phyloP scores from a whole-genome alignment of 2,797 vertebrate genomes.

The Cygnus olor region DNA sequence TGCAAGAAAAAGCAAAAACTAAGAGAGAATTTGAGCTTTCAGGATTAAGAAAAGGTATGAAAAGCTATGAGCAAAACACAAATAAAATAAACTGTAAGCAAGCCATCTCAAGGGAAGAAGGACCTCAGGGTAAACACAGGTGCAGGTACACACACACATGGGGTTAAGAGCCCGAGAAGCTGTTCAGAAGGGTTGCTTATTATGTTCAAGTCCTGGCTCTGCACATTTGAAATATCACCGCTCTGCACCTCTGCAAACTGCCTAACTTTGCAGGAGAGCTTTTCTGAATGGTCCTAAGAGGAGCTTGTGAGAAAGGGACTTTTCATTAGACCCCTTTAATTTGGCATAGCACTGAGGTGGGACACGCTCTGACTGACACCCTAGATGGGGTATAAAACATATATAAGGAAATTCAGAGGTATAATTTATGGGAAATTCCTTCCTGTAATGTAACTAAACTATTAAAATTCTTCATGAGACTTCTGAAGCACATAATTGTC shows the following conservation, averaged over 20 bases:
- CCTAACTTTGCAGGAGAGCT: not conserved
- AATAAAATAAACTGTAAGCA: not conserved
- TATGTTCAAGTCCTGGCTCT: not conserved
- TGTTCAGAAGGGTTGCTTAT: not conserved
- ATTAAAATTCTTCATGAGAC: conserved; percentile 16
- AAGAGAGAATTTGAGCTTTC: not conserved
- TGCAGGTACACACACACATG: rapidly evolving
- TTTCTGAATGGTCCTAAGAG: not conserved
- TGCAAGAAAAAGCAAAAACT: not conserved
- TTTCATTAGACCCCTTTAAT: conserved; percentile 22
- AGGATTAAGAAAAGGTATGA: not conserved
- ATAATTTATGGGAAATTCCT: not conserved
- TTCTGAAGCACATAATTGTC: conserved; percentile 38
- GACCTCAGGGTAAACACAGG: not conserved
- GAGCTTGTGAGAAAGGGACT: not conserved
- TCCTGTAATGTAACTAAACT: not conserved
- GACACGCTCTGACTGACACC: not conserved
- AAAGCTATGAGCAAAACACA: not conserved
- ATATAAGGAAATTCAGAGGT: conserved; percentile 14
- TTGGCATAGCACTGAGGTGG: not conserved
- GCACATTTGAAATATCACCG: not conserved
- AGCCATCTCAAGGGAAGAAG: not conserved
- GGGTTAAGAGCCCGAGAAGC: not conserved
- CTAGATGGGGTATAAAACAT: conserved; percentile 9
- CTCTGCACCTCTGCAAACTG: not conserved